Percentiles rank a stretch among this genome's conserved stretches.
These are phyloP conservation scores for Paramormyrops hopkinsi DNA, from an alignment of 2,797 vertebrate species.

Conservation along the genomic window DNA sequence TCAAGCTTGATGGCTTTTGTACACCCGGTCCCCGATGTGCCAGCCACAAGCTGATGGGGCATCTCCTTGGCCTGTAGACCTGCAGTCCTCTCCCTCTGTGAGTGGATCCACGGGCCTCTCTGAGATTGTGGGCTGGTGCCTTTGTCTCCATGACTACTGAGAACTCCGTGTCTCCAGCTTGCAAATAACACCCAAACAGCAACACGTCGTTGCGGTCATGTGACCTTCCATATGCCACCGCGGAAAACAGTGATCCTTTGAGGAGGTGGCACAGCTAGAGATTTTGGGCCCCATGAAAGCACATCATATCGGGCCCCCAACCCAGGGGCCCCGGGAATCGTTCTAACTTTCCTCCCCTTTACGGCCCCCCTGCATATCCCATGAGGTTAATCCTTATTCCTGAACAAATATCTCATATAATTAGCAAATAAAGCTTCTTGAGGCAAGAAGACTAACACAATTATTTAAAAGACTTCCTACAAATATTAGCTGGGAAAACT, in stretches of 20 bases:
- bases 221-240: background rate
- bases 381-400: background rate
- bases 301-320: background rate
- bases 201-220: background rate
- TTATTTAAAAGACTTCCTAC: background rate
- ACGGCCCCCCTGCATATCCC: background rate
- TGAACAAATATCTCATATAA: background rate
- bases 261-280: background rate
- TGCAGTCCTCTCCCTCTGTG: background rate
- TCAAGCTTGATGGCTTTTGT: constrained; percentile 17
- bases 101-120: background rate
- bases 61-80: background rate
- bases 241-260: background rate
- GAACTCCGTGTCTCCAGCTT: background rate
- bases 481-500: background rate
- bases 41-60: background rate
- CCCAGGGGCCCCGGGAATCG: background rate
- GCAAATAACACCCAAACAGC: background rate
- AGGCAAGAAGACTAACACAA: background rate
- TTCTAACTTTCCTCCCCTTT: background rate
- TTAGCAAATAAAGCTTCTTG: background rate
- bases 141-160: background rate
- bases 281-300: background rate
- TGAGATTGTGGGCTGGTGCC: background rate
- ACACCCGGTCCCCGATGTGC: background rate